Evolutionary conservation across 2,888 invertebrate genomes (phyloP).

Genomic region (Pseudanteris insignis): DNA sequence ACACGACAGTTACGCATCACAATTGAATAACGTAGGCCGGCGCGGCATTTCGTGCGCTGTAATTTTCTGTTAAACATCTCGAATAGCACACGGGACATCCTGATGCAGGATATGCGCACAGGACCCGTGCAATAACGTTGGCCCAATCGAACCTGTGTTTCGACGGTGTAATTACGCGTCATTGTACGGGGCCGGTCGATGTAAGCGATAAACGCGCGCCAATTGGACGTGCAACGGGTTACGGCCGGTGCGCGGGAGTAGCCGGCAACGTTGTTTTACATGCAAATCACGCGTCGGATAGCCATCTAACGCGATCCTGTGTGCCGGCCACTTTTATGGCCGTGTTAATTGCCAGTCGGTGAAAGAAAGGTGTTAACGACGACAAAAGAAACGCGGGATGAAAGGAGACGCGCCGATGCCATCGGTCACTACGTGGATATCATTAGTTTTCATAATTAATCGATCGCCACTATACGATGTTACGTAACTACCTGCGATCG

Average conservation of each 20-base stretch:
- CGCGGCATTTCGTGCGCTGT: conserved; percentile 16
- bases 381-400: conserved; percentile 34
- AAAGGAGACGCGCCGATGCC: conserved; percentile 5
- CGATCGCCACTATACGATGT: not conserved
- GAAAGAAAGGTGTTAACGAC: conserved; percentile 59
- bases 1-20: conserved; percentile 33
- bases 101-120: conserved; percentile 10
- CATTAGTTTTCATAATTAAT: conserved; percentile 10
- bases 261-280: conserved; percentile 51
- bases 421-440: not conserved
- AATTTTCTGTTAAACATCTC: no score
- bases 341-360: conserved; percentile 61
- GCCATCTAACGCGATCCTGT: conserved; percentile 38
- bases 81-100: no score
- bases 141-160: conserved; percentile 6
- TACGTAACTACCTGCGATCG: no score
- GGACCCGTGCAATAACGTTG: no score
- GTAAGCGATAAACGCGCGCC: conserved; percentile 15
- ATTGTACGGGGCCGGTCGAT: conserved; percentile 22
- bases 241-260: conserved; percentile 26
- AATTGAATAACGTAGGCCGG: conserved; percentile 35
- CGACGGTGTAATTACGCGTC: conserved; percentile 28
- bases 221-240: conserved; percentile 29
- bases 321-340: no score
- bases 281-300: conserved; percentile 51